These are phyloP conservation scores for Meandrina meandrites DNA, from an alignment of 92 coral and sea anemone genomes.

Conservation along the genomic window DNA sequence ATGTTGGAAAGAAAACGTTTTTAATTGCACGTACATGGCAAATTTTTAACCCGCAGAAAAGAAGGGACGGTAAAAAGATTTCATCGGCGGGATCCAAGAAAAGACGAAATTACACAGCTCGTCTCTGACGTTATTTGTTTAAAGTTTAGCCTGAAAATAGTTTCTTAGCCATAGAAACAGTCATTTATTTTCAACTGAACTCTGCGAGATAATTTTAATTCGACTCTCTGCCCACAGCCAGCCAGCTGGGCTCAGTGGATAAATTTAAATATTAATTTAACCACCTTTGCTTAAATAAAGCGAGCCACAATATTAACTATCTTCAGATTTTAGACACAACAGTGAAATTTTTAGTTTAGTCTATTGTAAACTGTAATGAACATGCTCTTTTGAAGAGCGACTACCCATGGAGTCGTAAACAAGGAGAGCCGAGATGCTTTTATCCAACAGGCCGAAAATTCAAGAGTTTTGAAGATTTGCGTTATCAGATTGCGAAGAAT, in stretches of 20 bases:
- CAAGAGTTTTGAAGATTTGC: background rate
- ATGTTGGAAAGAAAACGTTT: background rate
- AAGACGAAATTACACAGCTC: background rate
- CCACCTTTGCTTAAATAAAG: background rate
- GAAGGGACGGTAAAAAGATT: background rate
- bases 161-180: background rate
- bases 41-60: background rate
- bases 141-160: background rate
- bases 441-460: background rate
- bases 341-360: too few species aligned
- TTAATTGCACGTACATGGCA: background rate
- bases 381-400: too few species aligned
- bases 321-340: background rate
- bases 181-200: background rate
- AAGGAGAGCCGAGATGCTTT: background rate
- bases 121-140: background rate
- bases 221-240: background rate
- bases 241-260: background rate
- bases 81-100: background rate
- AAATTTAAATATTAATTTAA: background rate
- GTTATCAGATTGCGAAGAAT: background rate
- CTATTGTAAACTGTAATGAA: background rate
- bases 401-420: too few species aligned
- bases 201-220: background rate
- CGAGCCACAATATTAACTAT: too few species aligned